Evolutionary conservation across 2,113 vertebrate genomes (phyloP), one percentile per base, ranked within the genome.

Genomic region (Cyanoderma ruficeps): DNA sequence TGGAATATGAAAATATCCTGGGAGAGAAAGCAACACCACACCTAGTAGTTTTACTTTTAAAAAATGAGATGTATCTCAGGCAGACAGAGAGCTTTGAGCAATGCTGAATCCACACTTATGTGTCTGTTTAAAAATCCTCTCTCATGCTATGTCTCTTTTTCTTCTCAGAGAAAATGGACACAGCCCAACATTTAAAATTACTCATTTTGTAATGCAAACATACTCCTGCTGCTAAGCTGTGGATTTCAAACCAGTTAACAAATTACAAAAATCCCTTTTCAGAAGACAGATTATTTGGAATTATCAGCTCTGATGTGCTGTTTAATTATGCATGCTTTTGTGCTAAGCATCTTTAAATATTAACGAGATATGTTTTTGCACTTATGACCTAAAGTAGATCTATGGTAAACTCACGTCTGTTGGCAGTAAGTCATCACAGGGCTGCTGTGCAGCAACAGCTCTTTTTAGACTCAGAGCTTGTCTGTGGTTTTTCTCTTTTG

Each of bases 311-410:
- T 70, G 92, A 92, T 93, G 91, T 94, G 59, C 95, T 97, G 95
- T 95, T 98, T 97, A 98, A 98, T 98, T 98, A 98, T 98, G 97
- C 96, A 98, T 97, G 97, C 69, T 89, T 97, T 97, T 98, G 92
- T 94, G 94, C 95, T 97, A 97, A 97, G 97, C 83, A 87, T 89
- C 70, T 97, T 98, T 98, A 98, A 98, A 98, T 97, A 98, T 98
- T 98, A 98, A 98, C 70, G 14, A 93, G 97, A 95, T 96, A 93
- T 70, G 88, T 68, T 97, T 95, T 89, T 96, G 96, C 97, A 91
- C 97, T 97, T 55, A 27, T 92, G 96, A 97, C 97, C 97, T 90
- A 69, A 94, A 79, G 46, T 28, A 83, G 79, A 93, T 96, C 90
- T 81, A 84, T 68, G 79, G 86, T 93, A 94, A 97, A 97, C 90